These are phyloP conservation scores for Lethenteron camtschaticum DNA, from an alignment of 2,113 vertebrate species.

Conservation along the genomic window DNA sequence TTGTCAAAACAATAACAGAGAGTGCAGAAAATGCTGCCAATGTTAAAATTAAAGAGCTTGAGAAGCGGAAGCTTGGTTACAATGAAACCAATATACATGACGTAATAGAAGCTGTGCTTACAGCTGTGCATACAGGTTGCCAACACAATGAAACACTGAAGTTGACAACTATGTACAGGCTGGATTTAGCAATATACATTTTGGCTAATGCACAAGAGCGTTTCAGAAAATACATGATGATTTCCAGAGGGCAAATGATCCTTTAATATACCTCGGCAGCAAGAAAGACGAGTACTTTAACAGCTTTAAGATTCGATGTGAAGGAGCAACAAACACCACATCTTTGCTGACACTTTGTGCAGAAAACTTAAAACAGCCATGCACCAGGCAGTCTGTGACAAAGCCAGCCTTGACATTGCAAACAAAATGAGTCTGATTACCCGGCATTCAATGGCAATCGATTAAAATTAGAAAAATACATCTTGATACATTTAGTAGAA, in stretches of 20 bases:
- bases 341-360: conserved; percentile 25
- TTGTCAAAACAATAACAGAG: rapidly evolving
- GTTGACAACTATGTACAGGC: conserved; percentile 15
- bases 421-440: conserved; percentile 15
- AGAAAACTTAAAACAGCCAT: conserved; percentile 20
- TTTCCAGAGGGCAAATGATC: conserved; percentile 21
- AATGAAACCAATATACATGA: conserved; percentile 14
- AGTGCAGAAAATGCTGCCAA: background rate
- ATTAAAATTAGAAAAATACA: conserved; percentile 23
- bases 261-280: conserved; percentile 13
- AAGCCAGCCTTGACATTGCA: conserved; percentile 15
- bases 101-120: conserved; percentile 14
- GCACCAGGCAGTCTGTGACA: background rate
- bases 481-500: conserved; percentile 26
- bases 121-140: conserved; percentile 12
- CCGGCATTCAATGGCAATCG: conserved; percentile 18
- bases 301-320: conserved; percentile 21
- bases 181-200: conserved; percentile 20
- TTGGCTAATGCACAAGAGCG: no score
- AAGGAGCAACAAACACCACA: conserved; percentile 21
- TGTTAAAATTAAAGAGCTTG: conserved; percentile 10
- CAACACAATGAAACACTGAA: conserved; percentile 8
- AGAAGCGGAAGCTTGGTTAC: conserved; percentile 12
- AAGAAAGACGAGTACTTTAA: conserved; percentile 24
- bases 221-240: no score